Evolutionary conservation across 2,797 vertebrate genomes (phyloP).

Genomic region (Coregonus sp.): DNA sequence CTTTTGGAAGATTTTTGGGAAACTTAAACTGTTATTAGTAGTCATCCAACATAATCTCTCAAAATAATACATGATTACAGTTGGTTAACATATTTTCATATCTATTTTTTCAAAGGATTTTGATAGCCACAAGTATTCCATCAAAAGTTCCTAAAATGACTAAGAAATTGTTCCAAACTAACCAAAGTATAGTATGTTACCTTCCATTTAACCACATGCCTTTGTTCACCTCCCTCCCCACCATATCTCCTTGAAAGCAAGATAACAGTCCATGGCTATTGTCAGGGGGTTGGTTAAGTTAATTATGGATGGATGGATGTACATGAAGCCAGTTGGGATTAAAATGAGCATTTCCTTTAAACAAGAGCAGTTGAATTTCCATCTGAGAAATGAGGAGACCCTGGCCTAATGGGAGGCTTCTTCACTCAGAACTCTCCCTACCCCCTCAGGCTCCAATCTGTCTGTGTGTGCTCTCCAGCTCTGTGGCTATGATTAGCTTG

Average conservation of each 20-base stretch:
- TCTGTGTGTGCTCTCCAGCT: constrained; percentile 74
- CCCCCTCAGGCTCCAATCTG: constrained; percentile 70
- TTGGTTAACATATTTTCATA: constrained; percentile 29
- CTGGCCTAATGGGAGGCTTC: constrained; percentile 58
- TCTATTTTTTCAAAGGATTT: constrained; percentile 49
- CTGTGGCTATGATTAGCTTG: constrained; percentile 69
- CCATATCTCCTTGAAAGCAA: constrained; percentile 46
- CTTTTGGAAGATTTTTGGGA: background rate
- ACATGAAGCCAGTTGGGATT: constrained; percentile 45
- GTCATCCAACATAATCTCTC: constrained; percentile 42
- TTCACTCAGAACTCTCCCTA: constrained; percentile 60
- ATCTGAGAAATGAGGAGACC: constrained; percentile 66
- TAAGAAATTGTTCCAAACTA: background rate
- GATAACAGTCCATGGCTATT: constrained; percentile 47
- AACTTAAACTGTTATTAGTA: background rate
- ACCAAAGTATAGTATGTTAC: background rate
- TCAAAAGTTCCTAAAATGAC: background rate
- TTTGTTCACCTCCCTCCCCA: background rate
- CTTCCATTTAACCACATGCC: background rate
- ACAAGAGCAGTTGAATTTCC: constrained; percentile 67
- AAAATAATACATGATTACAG: constrained; percentile 24
- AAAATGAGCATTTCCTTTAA: constrained; percentile 60
- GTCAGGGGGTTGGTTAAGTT: constrained; percentile 50
- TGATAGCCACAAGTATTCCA: background rate
- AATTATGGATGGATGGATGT: constrained; percentile 60